Evolutionary conservation across 2,113 vertebrate species (phyloP).

Genomic region (Lethenteron camtschaticum): DNA sequence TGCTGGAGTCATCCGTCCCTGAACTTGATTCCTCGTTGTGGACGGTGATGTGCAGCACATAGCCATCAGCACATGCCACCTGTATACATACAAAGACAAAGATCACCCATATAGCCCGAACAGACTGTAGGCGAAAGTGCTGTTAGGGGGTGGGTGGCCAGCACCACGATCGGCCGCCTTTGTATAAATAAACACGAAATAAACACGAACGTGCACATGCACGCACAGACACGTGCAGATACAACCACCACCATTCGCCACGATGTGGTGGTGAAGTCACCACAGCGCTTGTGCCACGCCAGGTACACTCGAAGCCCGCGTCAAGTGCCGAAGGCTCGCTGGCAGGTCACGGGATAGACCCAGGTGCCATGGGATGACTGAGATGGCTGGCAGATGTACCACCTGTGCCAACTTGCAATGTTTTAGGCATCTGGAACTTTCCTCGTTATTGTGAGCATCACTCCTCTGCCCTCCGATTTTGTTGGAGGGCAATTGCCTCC

Average conservation of each 20-base stretch:
- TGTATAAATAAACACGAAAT: not conserved
- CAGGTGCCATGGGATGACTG: not conserved
- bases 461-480: too few species aligned
- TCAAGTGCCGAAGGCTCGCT: not conserved
- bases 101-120: not conserved
- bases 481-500: too few species aligned
- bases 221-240: not conserved
- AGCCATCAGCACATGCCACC: not conserved
- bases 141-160: not conserved
- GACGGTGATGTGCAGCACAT: not conserved
- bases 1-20: too few species aligned
- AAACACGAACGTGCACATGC: not conserved
- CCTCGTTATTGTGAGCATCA: too few species aligned
- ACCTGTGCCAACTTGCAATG: not conserved
- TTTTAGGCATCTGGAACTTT: too few species aligned
- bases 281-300: not conserved
- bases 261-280: not conserved
- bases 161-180: not conserved
- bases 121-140: not conserved
- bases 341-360: not conserved
- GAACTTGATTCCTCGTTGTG: too few species aligned
- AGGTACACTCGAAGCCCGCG: not conserved
- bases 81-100: not conserved
- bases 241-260: not conserved
- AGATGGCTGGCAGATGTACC: not conserved